phyloP scores from a whole-genome alignment of 2,888 invertebrate genomes.

The Argyresthia goedartella region DNA sequence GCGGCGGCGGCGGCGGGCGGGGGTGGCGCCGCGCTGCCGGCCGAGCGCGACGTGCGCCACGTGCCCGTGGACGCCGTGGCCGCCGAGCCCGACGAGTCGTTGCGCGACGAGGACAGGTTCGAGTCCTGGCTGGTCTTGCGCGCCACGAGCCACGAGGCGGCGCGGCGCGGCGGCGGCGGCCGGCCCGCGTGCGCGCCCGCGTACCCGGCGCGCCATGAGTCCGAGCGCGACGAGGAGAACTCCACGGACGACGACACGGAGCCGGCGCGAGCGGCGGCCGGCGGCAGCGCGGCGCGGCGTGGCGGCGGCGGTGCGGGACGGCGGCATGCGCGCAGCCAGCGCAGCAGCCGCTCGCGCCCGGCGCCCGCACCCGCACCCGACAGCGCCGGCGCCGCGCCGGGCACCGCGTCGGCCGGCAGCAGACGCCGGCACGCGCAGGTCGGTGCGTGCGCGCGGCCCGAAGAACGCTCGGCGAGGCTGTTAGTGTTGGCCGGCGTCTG shows the following conservation, averaged over 20 bases:
- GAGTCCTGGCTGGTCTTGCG: constrained; percentile 94
- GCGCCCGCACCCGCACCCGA: constrained; percentile 51
- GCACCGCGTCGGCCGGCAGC: constrained; percentile 70
- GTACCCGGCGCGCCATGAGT: constrained; percentile 93
- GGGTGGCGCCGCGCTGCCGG: constrained; percentile 78
- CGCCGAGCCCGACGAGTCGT: constrained; percentile 91
- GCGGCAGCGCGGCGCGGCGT: constrained; percentile 36
- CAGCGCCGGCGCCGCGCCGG: constrained; percentile 35
- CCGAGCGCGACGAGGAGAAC: constrained; percentile 89
- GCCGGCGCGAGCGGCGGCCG: constrained; percentile 73
- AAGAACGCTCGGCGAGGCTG: constrained; percentile 84
- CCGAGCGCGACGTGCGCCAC: constrained; percentile 89
- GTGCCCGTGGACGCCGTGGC: constrained; percentile 92
- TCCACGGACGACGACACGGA: constrained; percentile 91
- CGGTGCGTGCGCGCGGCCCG: constrained; percentile 76
- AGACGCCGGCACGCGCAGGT: constrained; percentile 71
- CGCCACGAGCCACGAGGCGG: constrained; percentile 92
- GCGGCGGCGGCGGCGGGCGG: constrained; percentile 63
- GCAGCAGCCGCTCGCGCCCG: constrained; percentile 26
- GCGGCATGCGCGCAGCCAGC: constrained; percentile 47
- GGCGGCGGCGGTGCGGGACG: constrained; percentile 34
- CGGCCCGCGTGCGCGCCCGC: constrained; percentile 81
- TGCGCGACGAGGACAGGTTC: constrained; percentile 89
- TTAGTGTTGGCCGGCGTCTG: constrained; percentile 91
- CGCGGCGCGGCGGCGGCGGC: constrained; percentile 84